Evolutionary conservation across 2,113 vertebrate genomes (phyloP).

Genomic region (Atherinomorus stipes): DNA sequence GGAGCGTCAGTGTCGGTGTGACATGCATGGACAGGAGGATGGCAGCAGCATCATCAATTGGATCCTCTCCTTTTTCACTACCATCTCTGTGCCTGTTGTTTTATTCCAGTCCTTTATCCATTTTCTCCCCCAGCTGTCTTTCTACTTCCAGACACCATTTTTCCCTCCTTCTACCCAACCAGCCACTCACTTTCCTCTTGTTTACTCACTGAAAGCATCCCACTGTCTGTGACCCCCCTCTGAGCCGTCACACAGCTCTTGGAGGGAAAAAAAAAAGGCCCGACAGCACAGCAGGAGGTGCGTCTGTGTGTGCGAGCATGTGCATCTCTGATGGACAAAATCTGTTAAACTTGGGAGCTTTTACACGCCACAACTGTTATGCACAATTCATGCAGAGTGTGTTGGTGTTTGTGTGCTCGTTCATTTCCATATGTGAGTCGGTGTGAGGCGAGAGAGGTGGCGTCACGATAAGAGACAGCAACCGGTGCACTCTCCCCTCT

Average conservation of each 20-base stretch:
- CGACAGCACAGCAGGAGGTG: conserved; percentile 26
- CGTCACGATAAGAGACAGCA: conserved; percentile 24
- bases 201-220: conserved; percentile 44
- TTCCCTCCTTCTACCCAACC: background rate
- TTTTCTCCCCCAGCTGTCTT: conserved; percentile 21
- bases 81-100: conserved; percentile 11
- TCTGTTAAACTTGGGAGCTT: conserved; percentile 12
- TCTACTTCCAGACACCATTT: background rate
- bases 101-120: conserved; percentile 12
- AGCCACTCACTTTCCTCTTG: conserved; percentile 29
- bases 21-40: conserved; percentile 42
- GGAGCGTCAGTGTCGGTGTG: conserved; percentile 29
- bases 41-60: conserved; percentile 32
- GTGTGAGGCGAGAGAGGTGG: conserved; percentile 32
- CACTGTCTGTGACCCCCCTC: conserved; percentile 18
- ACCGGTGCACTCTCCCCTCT: conserved; percentile 21
- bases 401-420: background rate
- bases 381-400: background rate
- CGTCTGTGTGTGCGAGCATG: conserved; percentile 27
- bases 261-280: conserved; percentile 45
- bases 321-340: conserved; percentile 10
- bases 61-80: background rate
- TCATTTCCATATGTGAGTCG: conserved; percentile 37
- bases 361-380: conserved; percentile 24
- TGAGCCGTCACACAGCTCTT: conserved; percentile 24